These are phyloP conservation scores for Bombus polaris DNA, from an alignment of 1,140 invertebrate species.

Conservation along the genomic window DNA sequence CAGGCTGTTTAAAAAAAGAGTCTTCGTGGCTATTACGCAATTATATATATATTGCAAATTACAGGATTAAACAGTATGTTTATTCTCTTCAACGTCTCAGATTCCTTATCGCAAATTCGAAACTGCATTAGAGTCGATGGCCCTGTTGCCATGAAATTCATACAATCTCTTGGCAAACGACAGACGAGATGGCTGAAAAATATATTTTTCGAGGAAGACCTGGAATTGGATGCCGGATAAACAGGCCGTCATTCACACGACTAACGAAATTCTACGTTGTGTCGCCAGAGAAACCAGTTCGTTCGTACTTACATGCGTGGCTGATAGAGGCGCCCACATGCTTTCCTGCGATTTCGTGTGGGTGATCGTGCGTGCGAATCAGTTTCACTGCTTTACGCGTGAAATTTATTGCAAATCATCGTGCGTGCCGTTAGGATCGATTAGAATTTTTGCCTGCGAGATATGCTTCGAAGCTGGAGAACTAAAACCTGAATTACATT, in stretches of 20 bases:
- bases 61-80: background rate
- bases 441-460: slow-evolving; percentile 8
- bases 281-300: slow-evolving; percentile 34
- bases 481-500: background rate
- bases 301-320: background rate
- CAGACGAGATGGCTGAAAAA: slow-evolving; percentile 21
- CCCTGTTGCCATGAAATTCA: background rate
- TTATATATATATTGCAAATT: background rate
- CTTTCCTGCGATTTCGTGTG: slow-evolving; percentile 14
- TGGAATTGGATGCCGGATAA: slow-evolving; percentile 1
- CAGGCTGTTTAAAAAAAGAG: too few species aligned
- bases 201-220: slow-evolving; percentile 28
- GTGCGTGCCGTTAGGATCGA: background rate
- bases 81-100: too few species aligned
- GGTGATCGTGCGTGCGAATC: slow-evolving; percentile 25
- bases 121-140: background rate
- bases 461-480: background rate
- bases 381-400: background rate
- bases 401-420: slow-evolving; percentile 44
- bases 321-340: slow-evolving; percentile 40
- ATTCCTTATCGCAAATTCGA: background rate
- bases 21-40: too few species aligned
- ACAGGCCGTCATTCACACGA: slow-evolving; percentile 34
- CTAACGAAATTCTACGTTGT: slow-evolving; percentile 40
- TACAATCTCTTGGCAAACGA: slow-evolving; percentile 44